Evolutionary conservation across 2,797 vertebrate genomes (phyloP), one percentile per base, ranked within the genome.

Genomic region (Sphaeramia orbicularis): DNA sequence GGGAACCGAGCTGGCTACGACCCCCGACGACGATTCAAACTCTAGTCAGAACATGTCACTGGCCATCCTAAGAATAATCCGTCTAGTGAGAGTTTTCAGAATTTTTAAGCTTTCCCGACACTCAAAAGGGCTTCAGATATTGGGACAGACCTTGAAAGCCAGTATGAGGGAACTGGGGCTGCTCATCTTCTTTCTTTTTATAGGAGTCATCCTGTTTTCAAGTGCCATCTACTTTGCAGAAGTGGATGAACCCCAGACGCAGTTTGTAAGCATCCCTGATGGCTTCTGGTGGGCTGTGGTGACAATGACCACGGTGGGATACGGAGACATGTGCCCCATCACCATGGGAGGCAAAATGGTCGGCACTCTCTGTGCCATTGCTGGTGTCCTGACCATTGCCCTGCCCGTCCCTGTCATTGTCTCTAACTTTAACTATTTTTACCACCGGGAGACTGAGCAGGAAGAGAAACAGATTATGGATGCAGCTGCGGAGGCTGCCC

Each of bases 251-350:
- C 97, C 97, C 0, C 95, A 97, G 70, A 99, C 97, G 0, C 97
- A 99, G 61, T 99, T 99, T 76, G 95, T 97, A 10, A 99, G 98
- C 91, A 99, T 99, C 73, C 98, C 98, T 0, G 97, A 99, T 0
- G 98, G 96, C 10, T 99, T 99, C 93, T 99, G 98, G 98, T 99
- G 98, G 98, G 97, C 98, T 0, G 97, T 99, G 89, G 97, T 99
- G 37, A 98, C 98, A 1, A 99, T 99, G 98, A 99, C 98, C 1
- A 99, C 98, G 0, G 98, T 99, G 36, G 98, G 98, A 59, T 99
- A 99, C 0, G 98, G 98, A 2, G 98, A 99, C 90, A 99, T 99
- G 98, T 98, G 96, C 76, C 98, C 98, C 1, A 96, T 94, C 79
- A 98, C 98, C 0, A 89, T 97, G 21, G 98, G 97, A 10, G 98